A percentile compares a stretch with the other conserved stretches of the same genome.
These are phyloP conservation scores for Archaeoteleia sp. DNA, from an alignment of 2,888 invertebrate genomes.

Conservation along the genomic window DNA sequence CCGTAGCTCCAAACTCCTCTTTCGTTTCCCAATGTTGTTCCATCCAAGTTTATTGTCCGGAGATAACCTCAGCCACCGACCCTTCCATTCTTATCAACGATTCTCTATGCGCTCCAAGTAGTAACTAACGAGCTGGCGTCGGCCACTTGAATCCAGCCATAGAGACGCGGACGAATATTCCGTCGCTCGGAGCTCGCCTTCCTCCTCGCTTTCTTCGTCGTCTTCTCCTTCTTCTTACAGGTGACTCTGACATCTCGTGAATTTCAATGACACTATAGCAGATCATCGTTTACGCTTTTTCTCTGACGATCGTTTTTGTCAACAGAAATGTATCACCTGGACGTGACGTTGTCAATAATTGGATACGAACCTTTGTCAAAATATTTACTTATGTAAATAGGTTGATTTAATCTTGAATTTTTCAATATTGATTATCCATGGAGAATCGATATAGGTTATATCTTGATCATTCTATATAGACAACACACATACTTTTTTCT, in stretches of 20 bases:
- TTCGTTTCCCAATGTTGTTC: slow-evolving; percentile 63
- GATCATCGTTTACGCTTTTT: background rate
- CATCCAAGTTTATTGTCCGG: slow-evolving; percentile 69
- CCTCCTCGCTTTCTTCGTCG: background rate
- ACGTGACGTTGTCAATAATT: slow-evolving; percentile 29
- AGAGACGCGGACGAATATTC: slow-evolving; percentile 21
- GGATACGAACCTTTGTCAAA: too few relatives aligned
- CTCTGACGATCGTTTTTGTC: background rate
- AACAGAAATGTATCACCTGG: background rate
- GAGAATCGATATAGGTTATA: too few relatives aligned
- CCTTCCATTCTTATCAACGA: slow-evolving; percentile 69
- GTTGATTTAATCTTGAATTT: too few relatives aligned
- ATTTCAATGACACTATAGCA: slow-evolving; percentile 22
- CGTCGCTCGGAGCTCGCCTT: background rate
- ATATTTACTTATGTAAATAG: too few relatives aligned
- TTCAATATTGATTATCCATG: too few relatives aligned
- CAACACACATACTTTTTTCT: too few relatives aligned
- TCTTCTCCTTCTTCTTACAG: background rate
- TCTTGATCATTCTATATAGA: too few relatives aligned
- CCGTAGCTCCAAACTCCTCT: slow-evolving; percentile 35
- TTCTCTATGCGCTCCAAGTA: slow-evolving; percentile 63
- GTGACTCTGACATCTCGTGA: slow-evolving; percentile 33
- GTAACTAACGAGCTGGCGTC: slow-evolving; percentile 68
- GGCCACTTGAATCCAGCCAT: slow-evolving; percentile 34
- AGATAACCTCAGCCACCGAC: slow-evolving; percentile 69